phyloP scores from a whole-genome alignment of 2,113 vertebrate species.

The Scopus umbretta region DNA sequence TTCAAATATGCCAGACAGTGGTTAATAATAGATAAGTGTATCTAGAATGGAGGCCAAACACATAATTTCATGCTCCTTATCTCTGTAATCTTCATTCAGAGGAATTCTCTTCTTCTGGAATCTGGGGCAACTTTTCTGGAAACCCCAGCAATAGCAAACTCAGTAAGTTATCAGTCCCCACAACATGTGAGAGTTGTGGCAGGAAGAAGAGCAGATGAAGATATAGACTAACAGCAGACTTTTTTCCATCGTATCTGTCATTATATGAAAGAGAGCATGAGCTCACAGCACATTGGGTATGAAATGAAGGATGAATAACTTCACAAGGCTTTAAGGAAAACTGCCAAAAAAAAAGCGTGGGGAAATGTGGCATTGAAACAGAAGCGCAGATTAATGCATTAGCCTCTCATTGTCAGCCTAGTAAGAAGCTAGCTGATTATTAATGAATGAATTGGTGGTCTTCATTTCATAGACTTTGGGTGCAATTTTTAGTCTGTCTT shows the following conservation, averaged over 20 bases:
- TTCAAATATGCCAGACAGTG: constrained; percentile 41
- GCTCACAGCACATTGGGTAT: background rate
- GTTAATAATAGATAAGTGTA: constrained; percentile 40
- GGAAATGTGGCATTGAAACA: background rate
- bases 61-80: constrained; percentile 18
- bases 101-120: constrained; percentile 45
- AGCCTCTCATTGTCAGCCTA: background rate
- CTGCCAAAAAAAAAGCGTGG: background rate
- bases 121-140: constrained; percentile 4
- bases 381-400: background rate
- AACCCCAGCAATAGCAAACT: background rate
- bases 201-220: constrained; percentile 44
- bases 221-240: background rate
- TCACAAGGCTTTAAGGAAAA: background rate
- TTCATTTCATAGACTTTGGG: background rate
- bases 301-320: background rate
- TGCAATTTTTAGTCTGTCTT: background rate
- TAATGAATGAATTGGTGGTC: background rate
- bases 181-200: background rate
- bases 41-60: background rate
- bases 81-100: constrained; percentile 36
- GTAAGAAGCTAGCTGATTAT: background rate
- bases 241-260: background rate
- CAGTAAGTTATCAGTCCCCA: background rate
- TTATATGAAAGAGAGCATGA: constrained; percentile 12